Evolutionary conservation across 2,888 invertebrate species (phyloP).

Genomic region (Cantharis lateralis): DNA sequence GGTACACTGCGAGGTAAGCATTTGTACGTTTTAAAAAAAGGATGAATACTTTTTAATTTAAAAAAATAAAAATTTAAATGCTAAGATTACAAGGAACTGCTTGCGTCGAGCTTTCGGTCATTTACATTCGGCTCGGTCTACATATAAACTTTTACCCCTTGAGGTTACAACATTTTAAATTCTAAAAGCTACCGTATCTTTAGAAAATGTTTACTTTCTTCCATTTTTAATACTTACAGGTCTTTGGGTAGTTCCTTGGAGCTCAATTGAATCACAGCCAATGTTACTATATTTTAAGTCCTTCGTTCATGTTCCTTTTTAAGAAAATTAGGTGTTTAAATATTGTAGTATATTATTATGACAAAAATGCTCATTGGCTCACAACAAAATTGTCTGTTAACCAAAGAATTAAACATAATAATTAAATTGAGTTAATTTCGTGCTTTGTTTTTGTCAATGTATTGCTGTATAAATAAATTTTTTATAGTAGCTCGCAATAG

Average conservation of each 20-base stretch:
- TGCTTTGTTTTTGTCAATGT: not conserved
- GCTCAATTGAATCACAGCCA: not conserved
- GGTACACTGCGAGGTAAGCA: not conserved
- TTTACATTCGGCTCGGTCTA: conserved; percentile 29
- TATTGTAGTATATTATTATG: too few species aligned
- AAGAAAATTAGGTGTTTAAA: too few species aligned
- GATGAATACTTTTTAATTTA: not conserved
- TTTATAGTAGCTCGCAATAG: not conserved
- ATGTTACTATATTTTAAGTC: not conserved
- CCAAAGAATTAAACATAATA: too few species aligned
- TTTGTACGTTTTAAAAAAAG: not conserved
- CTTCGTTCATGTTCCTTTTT: not conserved
- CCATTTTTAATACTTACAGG: not conserved
- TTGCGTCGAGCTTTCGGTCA: conserved; percentile 27
- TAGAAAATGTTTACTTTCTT: not conserved
- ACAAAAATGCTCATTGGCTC: too few species aligned
- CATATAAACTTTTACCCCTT: conserved; percentile 24
- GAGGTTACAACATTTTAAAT: conserved; percentile 5
- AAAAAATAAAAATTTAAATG: not conserved
- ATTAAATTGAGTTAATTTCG: too few species aligned
- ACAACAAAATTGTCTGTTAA: too few species aligned
- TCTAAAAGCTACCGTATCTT: conserved; percentile 5
- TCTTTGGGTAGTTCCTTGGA: not conserved
- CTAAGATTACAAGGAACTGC: not conserved
- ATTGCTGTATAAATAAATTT: not conserved